phyloP scores from a whole-genome alignment of 30 jellyfish, hydroid and myxozoan species.

The Hydra vulgaris region DNA sequence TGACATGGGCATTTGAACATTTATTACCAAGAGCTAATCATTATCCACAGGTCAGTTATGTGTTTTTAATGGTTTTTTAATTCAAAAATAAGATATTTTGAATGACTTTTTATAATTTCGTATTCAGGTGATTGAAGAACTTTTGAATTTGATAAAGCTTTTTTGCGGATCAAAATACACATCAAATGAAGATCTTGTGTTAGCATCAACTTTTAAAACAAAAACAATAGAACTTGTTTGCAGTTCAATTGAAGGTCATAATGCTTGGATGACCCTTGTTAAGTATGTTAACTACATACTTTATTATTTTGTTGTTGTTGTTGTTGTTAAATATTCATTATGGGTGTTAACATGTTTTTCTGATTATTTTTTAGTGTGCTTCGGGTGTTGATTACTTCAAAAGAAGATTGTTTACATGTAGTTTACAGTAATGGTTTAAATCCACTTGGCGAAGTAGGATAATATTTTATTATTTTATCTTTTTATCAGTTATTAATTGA shows the following conservation, averaged over 20 bases:
- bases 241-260: slow-evolving; percentile 62
- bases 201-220: slow-evolving; percentile 30
- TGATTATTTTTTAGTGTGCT: slow-evolving; percentile 39
- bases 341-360: not conserved
- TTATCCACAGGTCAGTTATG: slow-evolving; percentile 66
- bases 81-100: too few species aligned
- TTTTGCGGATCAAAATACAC: slow-evolving; percentile 44
- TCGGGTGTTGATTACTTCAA: slow-evolving; percentile 67
- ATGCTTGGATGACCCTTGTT: slow-evolving; percentile 87
- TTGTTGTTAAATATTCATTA: too few species aligned
- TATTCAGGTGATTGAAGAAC: slow-evolving; percentile 94
- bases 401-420: slow-evolving; percentile 71
- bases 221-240: slow-evolving; percentile 67
- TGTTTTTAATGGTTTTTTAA: too few species aligned
- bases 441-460: slow-evolving; percentile 72
- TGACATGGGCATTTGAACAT: slow-evolving; percentile 95
- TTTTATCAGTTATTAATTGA: too few species aligned
- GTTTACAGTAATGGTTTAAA: slow-evolving; percentile 69
- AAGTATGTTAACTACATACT: slow-evolving; percentile 29
- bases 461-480: not conserved
- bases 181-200: slow-evolving; percentile 26
- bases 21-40: slow-evolving; percentile 70
- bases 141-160: slow-evolving; percentile 47
- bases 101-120: not conserved
- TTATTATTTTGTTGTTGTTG: too few species aligned